phyloP scores from a whole-genome alignment of 2,113 vertebrate species.

The Triplophysa tibetana region DNA sequence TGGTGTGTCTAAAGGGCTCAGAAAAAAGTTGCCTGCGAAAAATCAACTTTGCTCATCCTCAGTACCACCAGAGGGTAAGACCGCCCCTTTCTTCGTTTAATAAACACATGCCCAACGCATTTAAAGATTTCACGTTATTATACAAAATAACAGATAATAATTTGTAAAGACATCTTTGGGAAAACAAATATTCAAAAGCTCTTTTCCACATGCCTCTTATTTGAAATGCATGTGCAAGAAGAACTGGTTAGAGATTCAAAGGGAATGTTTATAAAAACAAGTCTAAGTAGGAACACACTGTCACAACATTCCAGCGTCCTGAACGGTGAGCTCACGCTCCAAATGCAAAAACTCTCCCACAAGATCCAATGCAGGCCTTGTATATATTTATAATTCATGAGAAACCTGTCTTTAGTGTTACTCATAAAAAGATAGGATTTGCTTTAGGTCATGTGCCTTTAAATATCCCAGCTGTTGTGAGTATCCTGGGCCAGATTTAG shows the following conservation, averaged over 20 bases:
- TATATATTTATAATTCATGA: neutral
- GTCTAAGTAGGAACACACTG: neutral
- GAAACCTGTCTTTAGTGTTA: neutral
- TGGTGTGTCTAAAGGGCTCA: slow-evolving; percentile 80
- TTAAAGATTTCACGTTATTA: neutral
- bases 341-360: slow-evolving; percentile 15
- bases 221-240: slow-evolving; percentile 43
- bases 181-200: neutral
- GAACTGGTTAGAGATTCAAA: slow-evolving; percentile 41
- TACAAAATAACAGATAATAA: neutral
- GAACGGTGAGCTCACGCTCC: neutral
- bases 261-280: slow-evolving; percentile 51
- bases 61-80: slow-evolving; percentile 82
- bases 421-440: neutral
- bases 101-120: neutral
- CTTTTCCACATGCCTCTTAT: slow-evolving; percentile 20
- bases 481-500: slow-evolving; percentile 3
- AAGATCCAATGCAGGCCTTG: neutral
- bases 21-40: slow-evolving; percentile 77
- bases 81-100: neutral
- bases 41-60: slow-evolving; percentile 70
- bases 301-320: slow-evolving; percentile 15
- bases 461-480: slow-evolving; percentile 3
- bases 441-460: neutral
- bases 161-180: neutral